Base-by-base conservation (phyloP, 2,888 invertebrate species). In the Callyntrura guangdongensis region DNA sequence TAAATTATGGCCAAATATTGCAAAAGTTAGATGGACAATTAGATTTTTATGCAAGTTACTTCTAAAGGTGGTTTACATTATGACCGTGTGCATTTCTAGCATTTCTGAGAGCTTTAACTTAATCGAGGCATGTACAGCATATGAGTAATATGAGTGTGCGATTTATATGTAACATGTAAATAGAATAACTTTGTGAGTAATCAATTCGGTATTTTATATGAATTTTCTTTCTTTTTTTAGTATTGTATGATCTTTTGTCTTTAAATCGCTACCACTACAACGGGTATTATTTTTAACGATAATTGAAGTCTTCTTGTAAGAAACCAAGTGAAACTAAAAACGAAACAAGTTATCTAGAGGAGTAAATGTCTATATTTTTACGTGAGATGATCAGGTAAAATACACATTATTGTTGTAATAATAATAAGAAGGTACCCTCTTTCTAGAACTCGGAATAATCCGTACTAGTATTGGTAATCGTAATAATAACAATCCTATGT, bases 321-420 rank as follows among this genome's bases (percentile, higher is more conserved):
- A 74, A 74, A 69, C 5, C 36, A 27, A 45, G 64, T 69, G 22
- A 64, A 64, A 64, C 61, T 64, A 22, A 69, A 67, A 67, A 27
- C 8, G 36, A 69, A 69, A 69, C 69, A 69, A 45, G 74, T 47
- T 49, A 49, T 74, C 74, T 74, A 74, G 49, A 74, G 74, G 74
- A 74, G 74, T 74, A 74, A 74, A 74, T 47, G 47, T 74, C 74
- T 74, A 74, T 74, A 74, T 79, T 79, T 72, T 59, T 56, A 56
- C 27, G 59, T 79, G 79, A 79, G 79, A 88, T 89, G 89, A 89
- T 83, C 89, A 89, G 89, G 89, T 89, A 89, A 64, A 83, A 87
- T 81, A 89, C 83, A 89, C 83, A 89, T 56, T 79, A 56, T 53
- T 79, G 56, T 79, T 56, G 59, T 79, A 79, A 59, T 79, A 79